These are phyloP conservation scores for Archivesica marissinica DNA, from an alignment of 1,140 invertebrate genomes.

Conservation along the genomic window DNA sequence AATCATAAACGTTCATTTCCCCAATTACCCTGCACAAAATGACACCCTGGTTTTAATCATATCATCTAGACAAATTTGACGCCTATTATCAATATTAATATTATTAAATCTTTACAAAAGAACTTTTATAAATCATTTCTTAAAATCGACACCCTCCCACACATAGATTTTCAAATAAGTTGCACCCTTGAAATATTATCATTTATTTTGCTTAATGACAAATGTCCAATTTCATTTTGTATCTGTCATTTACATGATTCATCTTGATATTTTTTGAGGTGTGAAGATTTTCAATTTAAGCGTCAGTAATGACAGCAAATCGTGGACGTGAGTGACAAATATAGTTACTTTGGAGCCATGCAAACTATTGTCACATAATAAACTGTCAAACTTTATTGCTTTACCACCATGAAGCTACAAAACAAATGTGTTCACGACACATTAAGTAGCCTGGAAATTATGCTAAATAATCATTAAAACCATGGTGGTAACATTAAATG, in stretches of 20 bases:
- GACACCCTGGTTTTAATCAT: background rate
- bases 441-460: constrained; percentile 43
- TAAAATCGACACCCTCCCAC: background rate
- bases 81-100: background rate
- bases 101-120: background rate
- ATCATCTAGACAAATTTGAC: background rate
- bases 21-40: background rate
- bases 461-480: constrained; percentile 21
- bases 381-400: constrained; percentile 37
- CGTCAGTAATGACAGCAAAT: constrained; percentile 24
- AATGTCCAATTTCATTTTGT: background rate
- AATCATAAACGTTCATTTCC: background rate
- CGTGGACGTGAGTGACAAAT: constrained; percentile 40
- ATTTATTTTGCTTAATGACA: constrained; percentile 28
- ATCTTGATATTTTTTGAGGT: constrained; percentile 47
- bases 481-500: constrained; percentile 23
- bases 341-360: constrained; percentile 51
- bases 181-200: constrained; percentile 47
- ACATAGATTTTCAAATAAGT: constrained; percentile 10
- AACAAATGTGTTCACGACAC: constrained; percentile 27
- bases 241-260: constrained; percentile 32
- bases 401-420: constrained; percentile 52
- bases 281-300: constrained; percentile 61
- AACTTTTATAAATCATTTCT: background rate
- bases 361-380: constrained; percentile 39